phyloP scores from a whole-genome alignment of 2,888 invertebrate species.

The Drosophila ezoana region DNA sequence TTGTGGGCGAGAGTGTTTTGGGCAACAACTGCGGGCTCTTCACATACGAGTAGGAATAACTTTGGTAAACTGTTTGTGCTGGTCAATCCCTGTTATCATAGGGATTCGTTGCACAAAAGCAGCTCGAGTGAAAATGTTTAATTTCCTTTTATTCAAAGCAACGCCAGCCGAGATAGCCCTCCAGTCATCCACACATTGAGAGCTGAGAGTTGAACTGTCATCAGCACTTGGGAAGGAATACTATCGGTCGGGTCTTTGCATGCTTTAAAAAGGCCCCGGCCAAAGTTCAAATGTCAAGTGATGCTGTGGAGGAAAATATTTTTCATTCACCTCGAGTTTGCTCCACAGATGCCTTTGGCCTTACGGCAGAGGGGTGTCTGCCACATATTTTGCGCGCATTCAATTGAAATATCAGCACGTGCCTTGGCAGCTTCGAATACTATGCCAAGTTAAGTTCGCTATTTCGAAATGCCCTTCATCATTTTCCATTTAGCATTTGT shows the following conservation, averaged over 20 bases:
- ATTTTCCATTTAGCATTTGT: slow-evolving; percentile 57
- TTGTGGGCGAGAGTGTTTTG: background rate
- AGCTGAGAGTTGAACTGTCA: slow-evolving; percentile 49
- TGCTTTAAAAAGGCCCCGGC: slow-evolving; percentile 13
- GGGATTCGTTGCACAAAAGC: slow-evolving; percentile 28
- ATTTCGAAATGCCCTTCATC: slow-evolving; percentile 21
- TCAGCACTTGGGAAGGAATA: slow-evolving; percentile 52
- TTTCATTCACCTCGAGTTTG: slow-evolving; percentile 45
- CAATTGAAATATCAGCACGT: slow-evolving; percentile 80
- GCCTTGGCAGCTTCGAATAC: slow-evolving; percentile 42
- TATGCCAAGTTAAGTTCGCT: slow-evolving; percentile 15
- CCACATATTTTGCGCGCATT: slow-evolving; percentile 69
- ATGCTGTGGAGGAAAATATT: slow-evolving; percentile 49
- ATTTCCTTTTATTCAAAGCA: slow-evolving; percentile 63
- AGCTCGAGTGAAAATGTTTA: slow-evolving; percentile 67
- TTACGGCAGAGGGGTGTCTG: slow-evolving; percentile 23
- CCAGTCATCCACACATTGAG: slow-evolving; percentile 27
- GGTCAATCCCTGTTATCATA: slow-evolving; percentile 46
- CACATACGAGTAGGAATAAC: slow-evolving; percentile 21
- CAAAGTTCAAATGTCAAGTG: slow-evolving; percentile 71
- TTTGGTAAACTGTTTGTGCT: slow-evolving; percentile 31
- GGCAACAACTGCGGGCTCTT: slow-evolving; percentile 36
- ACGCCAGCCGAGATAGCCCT: slow-evolving; percentile 33
- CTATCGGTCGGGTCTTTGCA: slow-evolving; percentile 42
- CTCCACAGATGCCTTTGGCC: slow-evolving; percentile 5